These are phyloP conservation scores for Vespertilio murinus DNA, from an alignment of 2,797 vertebrate species.

Conservation along the genomic window DNA sequence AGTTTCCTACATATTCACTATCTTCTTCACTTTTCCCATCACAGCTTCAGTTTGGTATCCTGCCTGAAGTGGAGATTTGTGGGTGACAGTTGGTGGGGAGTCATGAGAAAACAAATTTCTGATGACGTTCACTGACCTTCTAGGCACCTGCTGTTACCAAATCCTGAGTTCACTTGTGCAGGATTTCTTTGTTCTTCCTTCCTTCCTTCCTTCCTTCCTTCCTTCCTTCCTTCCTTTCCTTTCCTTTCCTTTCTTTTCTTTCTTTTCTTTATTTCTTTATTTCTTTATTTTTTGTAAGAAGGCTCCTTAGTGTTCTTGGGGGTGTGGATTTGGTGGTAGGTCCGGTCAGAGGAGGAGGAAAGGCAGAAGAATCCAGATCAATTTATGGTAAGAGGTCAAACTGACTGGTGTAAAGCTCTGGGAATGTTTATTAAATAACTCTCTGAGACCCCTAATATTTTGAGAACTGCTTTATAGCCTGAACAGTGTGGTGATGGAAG, in stretches of 20 bases:
- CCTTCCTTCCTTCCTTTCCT: no score
- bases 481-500: neutral
- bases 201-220: no score
- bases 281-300: neutral
- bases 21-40: neutral
- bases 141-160: neutral
- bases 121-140: neutral
- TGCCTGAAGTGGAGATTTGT: slow-evolving; percentile 44
- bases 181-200: neutral
- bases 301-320: neutral
- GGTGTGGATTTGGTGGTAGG: neutral
- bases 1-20: neutral
- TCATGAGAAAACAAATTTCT: slow-evolving; percentile 28
- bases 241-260: neutral
- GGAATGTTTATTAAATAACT: neutral
- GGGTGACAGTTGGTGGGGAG: neutral
- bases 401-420: neutral
- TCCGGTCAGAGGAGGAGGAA: neutral
- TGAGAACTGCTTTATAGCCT: slow-evolving; percentile 17
- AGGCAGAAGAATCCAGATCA: neutral
- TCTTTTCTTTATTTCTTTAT: no score
- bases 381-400: neutral
- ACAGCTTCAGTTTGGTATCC: neutral
- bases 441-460: neutral
- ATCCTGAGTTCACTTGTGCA: slow-evolving; percentile 25